Base-by-base conservation (phyloP, 2,888 invertebrate species). In the Crepidodera aurea region DNA sequence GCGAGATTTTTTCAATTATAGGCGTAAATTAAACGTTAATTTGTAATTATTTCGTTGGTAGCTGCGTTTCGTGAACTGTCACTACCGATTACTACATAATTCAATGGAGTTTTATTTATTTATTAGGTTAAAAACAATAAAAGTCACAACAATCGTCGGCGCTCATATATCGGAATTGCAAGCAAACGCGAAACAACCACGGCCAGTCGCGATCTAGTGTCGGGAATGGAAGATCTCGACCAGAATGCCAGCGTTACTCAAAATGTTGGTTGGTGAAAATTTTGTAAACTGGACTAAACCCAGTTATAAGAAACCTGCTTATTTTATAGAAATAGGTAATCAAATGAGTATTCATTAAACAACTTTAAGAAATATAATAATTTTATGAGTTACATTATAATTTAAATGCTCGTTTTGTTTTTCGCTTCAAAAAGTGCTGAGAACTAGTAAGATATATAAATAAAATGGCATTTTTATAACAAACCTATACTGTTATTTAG, bases 181-280 rank as follows among this genome's bases (percentile, higher is more conserved):
- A 54, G 18, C 18, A 40, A 8, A 18, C 4, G 18, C 40, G 10
- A 40, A 40, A 18, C 37, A 15, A 15, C 10, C 37, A 18, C 25
- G 27, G 34, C 15, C 18, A 18, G 18, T 18, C 40, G 40, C 16
- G 40, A 34, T 34, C 40, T 15, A 40, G 18, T 5, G 3, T 40
- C 18, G 18, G 15, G 40, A 37, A 37, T 3, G 15, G 6, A 40
- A 10, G 7, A 40, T 18, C 40, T 40, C 40, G 40, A 18, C 18
- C 10, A 16, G 1, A 54, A 18, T 42, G 12, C 42, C 54, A 54
- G 54, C 19, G 54, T 8, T 25, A 12, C 16, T 29, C 42, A 54
- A 54, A 54, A 54, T 54, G 54, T 54, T 54, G 53, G 4, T 12
- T 22, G 16, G 5, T 1, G 37, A 51, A 22, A 37, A 32, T 32